Conservation (phyloP, 2,888 invertebrate species). For the Catocala fraxini region DNA sequence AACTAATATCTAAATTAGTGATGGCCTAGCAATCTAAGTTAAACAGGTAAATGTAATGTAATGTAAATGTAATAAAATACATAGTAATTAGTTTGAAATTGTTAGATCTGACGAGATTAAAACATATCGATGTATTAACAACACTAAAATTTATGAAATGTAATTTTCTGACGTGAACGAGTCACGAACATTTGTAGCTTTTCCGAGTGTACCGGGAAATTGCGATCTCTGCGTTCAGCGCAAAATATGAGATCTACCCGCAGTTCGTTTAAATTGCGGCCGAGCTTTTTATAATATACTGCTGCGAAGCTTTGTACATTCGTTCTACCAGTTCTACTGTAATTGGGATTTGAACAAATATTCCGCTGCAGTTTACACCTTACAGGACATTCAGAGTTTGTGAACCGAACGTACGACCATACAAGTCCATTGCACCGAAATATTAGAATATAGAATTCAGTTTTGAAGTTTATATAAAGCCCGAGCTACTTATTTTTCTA, state of each 20-base stretch:
- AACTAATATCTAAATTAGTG: too few relatives aligned
- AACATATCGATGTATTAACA: constrained; percentile 51
- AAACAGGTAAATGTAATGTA: too few relatives aligned
- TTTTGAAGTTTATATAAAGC: neutral
- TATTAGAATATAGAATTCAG: neutral
- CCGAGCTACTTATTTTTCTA: neutral
- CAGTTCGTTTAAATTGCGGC: constrained; percentile 82
- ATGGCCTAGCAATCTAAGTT: too few relatives aligned
- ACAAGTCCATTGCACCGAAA: neutral
- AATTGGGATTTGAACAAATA: constrained; percentile 50
- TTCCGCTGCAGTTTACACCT: constrained; percentile 31
- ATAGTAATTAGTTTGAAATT: too few relatives aligned
- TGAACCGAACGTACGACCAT: constrained; percentile 10
- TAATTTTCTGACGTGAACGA: constrained; percentile 85
- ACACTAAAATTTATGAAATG: constrained; percentile 84
- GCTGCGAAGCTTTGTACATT: constrained; percentile 43
- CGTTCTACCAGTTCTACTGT: constrained; percentile 24
- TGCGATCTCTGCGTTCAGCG: constrained; percentile 78
- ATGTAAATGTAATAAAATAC: too few relatives aligned
- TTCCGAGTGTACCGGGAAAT: constrained; percentile 85
- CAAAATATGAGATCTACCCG: constrained; percentile 80
- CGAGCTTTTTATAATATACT: constrained; percentile 78
- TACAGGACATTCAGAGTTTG: constrained; percentile 14
- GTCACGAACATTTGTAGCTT: constrained; percentile 86
- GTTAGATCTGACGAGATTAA: constrained; percentile 1